Base-by-base conservation (phyloP, 2,797 vertebrate genomes). In the Florisuga fusca region DNA sequence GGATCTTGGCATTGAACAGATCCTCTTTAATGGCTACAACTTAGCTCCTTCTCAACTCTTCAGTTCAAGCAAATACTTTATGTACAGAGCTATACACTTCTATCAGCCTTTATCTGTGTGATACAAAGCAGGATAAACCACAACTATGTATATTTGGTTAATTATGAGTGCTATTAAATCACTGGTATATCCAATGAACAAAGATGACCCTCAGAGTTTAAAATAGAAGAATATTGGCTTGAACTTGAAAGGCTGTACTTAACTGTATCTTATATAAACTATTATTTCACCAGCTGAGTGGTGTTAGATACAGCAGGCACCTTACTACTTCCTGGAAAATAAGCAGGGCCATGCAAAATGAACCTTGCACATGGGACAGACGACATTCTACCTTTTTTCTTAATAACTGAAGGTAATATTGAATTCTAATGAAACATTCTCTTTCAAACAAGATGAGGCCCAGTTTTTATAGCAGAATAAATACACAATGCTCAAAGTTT, bases 1-100 rank as follows among this genome's bases (percentile, higher is more conserved):
- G 33, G 41, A 93, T 69, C 83, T 16, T 94, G 76, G 92, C 63
- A 96, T 81, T 96, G 82, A 96, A 93, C 94, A 97, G 95, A 95
- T 51, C 38, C 63, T 91, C 89, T 81, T 81, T 91, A 96, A 93
- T 71, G 59, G 82, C 62, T 14, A 81, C 64, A 71, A 82, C 23
- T 78, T 50, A 69, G 69, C 55, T 73, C 73, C 78, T 85, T 89
- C 69, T 69, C 34, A 69, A 5, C 38, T 87, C 66, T 63, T 66
- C 14, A 69, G 66, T 57, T 94, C 79, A 84, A 84, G 87, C 76
- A 93, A 85, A 51, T 86, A 91, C 59, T 92, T 91, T 82, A 78
- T 13, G 16, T 73, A 91, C 73, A 87, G 76, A 83, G 54, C 69
- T 86, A 50, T 21, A 46, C 10, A 2, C 4, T 90, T 67, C 71